phyloP scores from a whole-genome alignment of 2,797 vertebrate species.

The Leuciscus waleckii region DNA sequence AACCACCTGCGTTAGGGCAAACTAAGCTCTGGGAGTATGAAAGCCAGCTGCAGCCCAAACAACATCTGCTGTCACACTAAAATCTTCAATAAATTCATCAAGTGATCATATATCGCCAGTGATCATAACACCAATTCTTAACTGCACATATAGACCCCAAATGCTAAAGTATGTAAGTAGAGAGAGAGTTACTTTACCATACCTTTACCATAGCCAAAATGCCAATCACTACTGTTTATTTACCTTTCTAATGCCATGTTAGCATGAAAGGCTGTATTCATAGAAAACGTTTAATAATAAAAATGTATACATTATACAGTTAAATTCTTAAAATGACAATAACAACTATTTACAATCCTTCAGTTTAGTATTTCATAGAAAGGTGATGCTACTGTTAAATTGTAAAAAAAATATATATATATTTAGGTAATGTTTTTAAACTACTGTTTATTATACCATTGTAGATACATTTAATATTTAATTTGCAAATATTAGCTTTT shows the following conservation, averaged over 20 bases:
- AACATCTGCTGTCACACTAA: conserved; percentile 65
- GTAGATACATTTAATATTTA: neutral
- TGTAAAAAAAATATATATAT: neutral
- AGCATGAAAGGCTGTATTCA: neutral
- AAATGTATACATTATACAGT: neutral
- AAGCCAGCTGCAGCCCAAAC: conserved; percentile 71
- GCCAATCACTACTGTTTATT: neutral
- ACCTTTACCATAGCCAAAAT: neutral
- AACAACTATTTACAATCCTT: neutral
- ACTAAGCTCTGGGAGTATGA: conserved; percentile 79
- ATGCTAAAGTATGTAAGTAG: neutral
- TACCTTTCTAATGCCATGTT: neutral
- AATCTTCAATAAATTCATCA: conserved; percentile 65
- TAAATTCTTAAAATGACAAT: neutral
- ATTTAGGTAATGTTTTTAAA: neutral
- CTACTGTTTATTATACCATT: neutral
- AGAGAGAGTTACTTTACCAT: conserved; percentile 9
- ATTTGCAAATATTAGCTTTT: neutral
- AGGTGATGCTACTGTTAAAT: neutral
- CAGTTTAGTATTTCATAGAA: neutral
- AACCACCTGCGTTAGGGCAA: conserved; percentile 78
- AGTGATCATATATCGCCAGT: conserved; percentile 51
- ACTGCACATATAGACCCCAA: neutral
- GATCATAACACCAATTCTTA: conserved; percentile 31
- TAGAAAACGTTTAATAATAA: neutral